A percentile compares a stretch with the other conserved stretches of the same genome.
These are phyloP conservation scores for Sericinus montela DNA, from an alignment of 2,888 invertebrate species.

Conservation along the genomic window DNA sequence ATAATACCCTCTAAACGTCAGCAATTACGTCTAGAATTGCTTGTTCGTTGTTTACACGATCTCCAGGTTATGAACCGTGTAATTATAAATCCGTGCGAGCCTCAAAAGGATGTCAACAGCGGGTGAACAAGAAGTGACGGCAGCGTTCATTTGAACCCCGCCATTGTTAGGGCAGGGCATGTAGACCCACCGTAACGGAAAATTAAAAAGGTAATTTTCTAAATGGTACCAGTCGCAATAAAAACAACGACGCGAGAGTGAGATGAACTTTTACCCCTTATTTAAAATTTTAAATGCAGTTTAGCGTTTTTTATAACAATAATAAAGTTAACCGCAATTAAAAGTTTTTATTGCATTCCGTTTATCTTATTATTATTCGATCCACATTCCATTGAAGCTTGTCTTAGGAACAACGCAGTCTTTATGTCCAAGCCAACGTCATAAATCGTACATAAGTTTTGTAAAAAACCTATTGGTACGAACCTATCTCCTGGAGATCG, in stretches of 20 bases:
- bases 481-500: too few relatives aligned
- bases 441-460: too few relatives aligned
- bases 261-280: too few relatives aligned
- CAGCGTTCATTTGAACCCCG: constrained; percentile 27
- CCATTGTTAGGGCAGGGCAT: constrained; percentile 25
- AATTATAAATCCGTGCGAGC: constrained; percentile 9
- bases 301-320: too few relatives aligned
- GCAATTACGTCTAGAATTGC: neutral
- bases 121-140: constrained; percentile 27
- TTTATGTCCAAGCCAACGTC: too few relatives aligned
- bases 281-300: neutral
- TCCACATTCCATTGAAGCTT: too few relatives aligned
- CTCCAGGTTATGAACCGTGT: constrained; percentile 3
- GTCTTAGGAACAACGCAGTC: too few relatives aligned
- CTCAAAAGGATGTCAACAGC: constrained; percentile 15
- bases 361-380: too few relatives aligned
- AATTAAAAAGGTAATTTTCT: constrained; percentile 70
- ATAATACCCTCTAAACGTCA: neutral
- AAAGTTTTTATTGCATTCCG: too few relatives aligned
- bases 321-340: too few relatives aligned
- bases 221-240: constrained; percentile 53
- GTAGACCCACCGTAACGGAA: constrained; percentile 46
- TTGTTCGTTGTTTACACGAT: neutral
- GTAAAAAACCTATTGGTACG: too few relatives aligned
- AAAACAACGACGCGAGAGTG: too few relatives aligned